Evolutionary conservation across 1,140 invertebrate genomes (phyloP).

Genomic region (Venturia canescens): DNA sequence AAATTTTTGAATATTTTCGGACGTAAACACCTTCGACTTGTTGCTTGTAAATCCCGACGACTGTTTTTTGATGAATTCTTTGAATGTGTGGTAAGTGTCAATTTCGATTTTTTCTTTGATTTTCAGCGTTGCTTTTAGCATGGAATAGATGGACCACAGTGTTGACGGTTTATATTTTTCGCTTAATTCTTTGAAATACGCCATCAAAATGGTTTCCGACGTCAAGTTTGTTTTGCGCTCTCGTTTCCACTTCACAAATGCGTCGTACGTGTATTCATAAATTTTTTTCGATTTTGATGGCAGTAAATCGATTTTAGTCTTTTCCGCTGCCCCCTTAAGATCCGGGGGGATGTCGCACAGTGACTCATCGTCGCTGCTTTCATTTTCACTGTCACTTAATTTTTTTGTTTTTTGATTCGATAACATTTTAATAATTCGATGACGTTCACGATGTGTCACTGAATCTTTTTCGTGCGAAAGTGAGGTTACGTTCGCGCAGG

Average conservation of each 20-base stretch:
- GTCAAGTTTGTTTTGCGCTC: neutral
- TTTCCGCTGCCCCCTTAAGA: neutral
- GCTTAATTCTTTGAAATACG: slow-evolving; percentile 38
- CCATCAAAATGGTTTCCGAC: slow-evolving; percentile 24
- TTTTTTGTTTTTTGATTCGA: too few species aligned
- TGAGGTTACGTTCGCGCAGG: too few species aligned
- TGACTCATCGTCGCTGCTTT: neutral
- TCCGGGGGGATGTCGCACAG: neutral
- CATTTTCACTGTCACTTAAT: too few species aligned
- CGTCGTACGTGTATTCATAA: slow-evolving; percentile 28
- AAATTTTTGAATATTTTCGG: too few species aligned
- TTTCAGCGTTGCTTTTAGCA: slow-evolving; percentile 26
- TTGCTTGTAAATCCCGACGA: slow-evolving; percentile 26
- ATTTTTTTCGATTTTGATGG: slow-evolving; percentile 31
- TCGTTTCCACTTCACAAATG: slow-evolving; percentile 31
- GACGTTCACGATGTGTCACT: too few species aligned
- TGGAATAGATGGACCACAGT: slow-evolving; percentile 35
- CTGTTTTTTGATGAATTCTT: slow-evolving; percentile 18
- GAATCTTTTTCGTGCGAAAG: too few species aligned
- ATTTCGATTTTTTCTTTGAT: slow-evolving; percentile 36
- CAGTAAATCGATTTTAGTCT: neutral
- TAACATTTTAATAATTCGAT: too few species aligned
- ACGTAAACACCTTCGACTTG: too few species aligned
- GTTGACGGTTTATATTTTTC: neutral
- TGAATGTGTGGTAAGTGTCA: slow-evolving; percentile 23